Conservation (phyloP, 2,888 invertebrate genomes). For the Antitype chi region DNA sequence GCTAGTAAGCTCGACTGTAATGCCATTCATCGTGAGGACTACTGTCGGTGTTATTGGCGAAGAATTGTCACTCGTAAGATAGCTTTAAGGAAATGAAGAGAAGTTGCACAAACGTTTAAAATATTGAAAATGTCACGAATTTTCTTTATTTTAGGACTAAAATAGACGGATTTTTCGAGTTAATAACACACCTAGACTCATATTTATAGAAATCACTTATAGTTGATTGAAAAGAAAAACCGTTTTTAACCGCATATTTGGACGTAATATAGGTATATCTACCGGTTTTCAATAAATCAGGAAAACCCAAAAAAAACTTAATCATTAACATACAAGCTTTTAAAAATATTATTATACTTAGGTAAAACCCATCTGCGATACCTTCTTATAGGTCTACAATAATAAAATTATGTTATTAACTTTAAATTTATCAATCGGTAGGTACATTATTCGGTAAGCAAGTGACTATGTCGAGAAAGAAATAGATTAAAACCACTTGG, state of each 20-base stretch:
- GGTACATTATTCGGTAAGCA: not conserved
- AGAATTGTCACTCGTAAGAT: not conserved
- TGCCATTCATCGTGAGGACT: conserved; percentile 30
- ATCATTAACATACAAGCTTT: not conserved
- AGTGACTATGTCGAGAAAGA: too few species aligned
- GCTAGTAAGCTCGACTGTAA: conserved; percentile 23
- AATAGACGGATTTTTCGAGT: too few species aligned
- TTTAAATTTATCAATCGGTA: not conserved
- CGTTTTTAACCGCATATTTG: not conserved
- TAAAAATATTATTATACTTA: not conserved
- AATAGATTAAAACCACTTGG: not conserved
- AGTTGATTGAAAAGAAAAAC: not conserved
- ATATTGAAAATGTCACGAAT: not conserved
- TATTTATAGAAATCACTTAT: not conserved
- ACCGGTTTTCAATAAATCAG: not conserved
- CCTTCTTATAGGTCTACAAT: not conserved
- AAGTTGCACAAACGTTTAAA: too few species aligned
- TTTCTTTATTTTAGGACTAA: not conserved
- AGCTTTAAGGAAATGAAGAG: not conserved
- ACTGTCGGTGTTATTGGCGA: not conserved
- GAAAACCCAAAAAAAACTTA: not conserved
- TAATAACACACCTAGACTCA: not conserved
- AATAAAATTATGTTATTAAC: not conserved
- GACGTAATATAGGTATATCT: not conserved
- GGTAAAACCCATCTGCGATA: not conserved